Percentiles rank a stretch among this genome's conserved stretches.
Evolutionary conservation across 2,797 vertebrate genomes (phyloP).

Genomic region (Girardinus metallicus): DNA sequence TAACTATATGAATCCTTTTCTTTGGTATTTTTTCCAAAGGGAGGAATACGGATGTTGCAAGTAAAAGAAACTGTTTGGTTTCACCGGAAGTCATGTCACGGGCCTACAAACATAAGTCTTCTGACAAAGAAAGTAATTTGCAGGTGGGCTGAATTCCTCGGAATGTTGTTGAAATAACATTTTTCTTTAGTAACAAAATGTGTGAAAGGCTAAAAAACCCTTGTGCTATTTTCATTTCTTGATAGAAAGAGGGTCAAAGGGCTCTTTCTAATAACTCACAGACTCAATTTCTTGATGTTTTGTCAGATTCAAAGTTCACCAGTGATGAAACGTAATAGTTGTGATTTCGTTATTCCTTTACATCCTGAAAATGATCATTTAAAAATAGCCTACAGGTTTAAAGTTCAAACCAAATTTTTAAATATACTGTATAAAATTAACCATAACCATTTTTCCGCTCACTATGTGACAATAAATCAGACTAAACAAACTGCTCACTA

Average conservation of each 20-base stretch:
- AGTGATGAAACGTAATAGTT: not conserved
- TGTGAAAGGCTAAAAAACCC: not conserved
- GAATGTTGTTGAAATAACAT: not conserved
- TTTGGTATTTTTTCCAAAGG: not conserved
- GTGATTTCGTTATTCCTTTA: not conserved
- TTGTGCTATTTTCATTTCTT: not conserved
- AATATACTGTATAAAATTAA: not conserved
- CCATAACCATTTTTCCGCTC: not conserved
- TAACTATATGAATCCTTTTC: not conserved
- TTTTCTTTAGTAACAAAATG: not conserved
- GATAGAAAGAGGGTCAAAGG: not conserved
- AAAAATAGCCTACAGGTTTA: not conserved
- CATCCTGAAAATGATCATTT: not conserved
- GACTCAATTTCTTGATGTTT: not conserved
- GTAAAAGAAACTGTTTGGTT: not conserved
- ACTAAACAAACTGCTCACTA: not conserved
- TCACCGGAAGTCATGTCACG: not conserved
- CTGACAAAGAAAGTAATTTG: not conserved
- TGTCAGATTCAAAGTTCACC: not conserved
- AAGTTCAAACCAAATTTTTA: not conserved
- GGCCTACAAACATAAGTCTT: not conserved
- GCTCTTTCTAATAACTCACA: too few relatives aligned
- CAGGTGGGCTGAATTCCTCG: not conserved
- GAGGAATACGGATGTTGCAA: too few relatives aligned
- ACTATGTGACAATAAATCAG: not conserved